Base-by-base conservation (phyloP, 1,140 invertebrate species). In the Elymnias hypermnestra region DNA sequence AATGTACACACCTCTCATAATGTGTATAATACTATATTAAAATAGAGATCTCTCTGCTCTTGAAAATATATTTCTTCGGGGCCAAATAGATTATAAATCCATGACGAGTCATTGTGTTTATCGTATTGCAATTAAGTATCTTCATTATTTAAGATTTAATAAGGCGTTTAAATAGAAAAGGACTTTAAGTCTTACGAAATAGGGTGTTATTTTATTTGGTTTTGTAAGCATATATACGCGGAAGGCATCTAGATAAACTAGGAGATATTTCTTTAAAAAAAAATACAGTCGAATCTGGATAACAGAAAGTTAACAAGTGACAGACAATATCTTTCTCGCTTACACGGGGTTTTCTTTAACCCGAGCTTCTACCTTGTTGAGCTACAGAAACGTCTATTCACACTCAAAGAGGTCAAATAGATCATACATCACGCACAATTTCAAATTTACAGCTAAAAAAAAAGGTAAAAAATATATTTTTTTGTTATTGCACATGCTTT, bases 81-180 rank as follows among this genome's bases (percentile, higher is more conserved):
- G 73, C 75, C 78, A 83, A 83, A 78, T 82, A 83, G 70, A 56
- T 79, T 46, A 78, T 72, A 49, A 66, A 69, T 75, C 78, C 75
- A 83, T 83, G 78, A 79, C 75, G 70, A 77, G 66, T 71, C 67
- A 71, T 63, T 64, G 65, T 63, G 55, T 63, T 63, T 66, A 36
- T 47, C 36, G 33, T 46, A 51, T 57, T 57, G 41, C 42, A 40
- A 52, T 52, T 51, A 51, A 51, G 48, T 52, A 37, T 49, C 19
- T 28, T 23, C 14, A 29, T 29, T 9, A 43, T 10, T 5, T n/a
- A 17, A 44, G 48, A 7, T 39, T 31, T 38, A 39, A 31, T n/a
- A n/a, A 26, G 38, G 9, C 4, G 33, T 10, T 35, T 52, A 29
- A 28, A 18, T 13, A 12, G 41, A 40, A 36, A 21, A 29, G 39